Evolutionary conservation across 2,888 invertebrate genomes (phyloP).

Genomic region (Leucophora obtusa): DNA sequence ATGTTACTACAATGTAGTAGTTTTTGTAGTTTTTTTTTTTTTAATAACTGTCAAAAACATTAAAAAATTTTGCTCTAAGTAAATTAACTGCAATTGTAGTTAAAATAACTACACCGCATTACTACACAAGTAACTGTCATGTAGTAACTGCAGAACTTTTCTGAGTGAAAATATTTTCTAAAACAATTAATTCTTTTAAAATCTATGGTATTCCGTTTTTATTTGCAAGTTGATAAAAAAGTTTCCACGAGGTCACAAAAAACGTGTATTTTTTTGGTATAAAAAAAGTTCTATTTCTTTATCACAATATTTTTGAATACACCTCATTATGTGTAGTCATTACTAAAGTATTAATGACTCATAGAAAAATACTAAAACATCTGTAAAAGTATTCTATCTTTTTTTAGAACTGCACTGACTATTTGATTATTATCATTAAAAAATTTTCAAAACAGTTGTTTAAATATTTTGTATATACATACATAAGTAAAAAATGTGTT

Average conservation of each 20-base stretch:
- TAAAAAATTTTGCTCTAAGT: too few species aligned
- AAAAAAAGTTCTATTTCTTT: slow-evolving; percentile 28
- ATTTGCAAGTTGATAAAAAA: too few species aligned
- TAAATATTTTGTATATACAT: slow-evolving; percentile 31
- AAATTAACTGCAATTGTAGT: too few species aligned
- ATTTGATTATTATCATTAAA: slow-evolving; percentile 18
- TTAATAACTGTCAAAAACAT: too few species aligned
- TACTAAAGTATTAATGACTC: slow-evolving; percentile 30
- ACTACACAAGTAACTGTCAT: too few species aligned
- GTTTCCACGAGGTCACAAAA: background rate
- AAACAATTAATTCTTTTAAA: too few species aligned
- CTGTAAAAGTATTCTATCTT: slow-evolving; percentile 29
- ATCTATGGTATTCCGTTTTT: too few species aligned
- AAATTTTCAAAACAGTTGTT: slow-evolving; percentile 34
- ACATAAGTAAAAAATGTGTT: background rate
- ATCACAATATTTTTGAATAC: background rate
- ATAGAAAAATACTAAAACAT: slow-evolving; percentile 34
- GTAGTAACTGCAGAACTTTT: too few species aligned
- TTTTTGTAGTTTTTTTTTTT: too few species aligned
- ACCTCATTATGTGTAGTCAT: slow-evolving; percentile 12
- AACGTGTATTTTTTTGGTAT: background rate
- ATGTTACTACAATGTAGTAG: too few species aligned
- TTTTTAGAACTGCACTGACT: background rate
- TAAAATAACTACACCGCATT: too few species aligned
- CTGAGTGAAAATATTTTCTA: too few species aligned